Conservation (phyloP, 2,113 vertebrate species). For the Todiramphus saurophagus region DNA sequence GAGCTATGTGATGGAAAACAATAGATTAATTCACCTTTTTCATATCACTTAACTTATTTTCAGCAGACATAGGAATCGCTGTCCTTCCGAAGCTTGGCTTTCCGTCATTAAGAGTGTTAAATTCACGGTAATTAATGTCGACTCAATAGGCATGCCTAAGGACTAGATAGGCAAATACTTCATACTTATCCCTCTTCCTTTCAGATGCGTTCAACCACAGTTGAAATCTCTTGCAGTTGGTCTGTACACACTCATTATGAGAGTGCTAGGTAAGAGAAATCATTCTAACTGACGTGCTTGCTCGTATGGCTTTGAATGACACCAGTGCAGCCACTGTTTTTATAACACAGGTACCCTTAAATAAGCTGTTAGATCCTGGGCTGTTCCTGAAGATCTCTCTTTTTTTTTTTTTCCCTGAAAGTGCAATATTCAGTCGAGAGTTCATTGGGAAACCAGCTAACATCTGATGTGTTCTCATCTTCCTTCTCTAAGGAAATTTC, state of each 20-base stretch:
- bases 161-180: neutral
- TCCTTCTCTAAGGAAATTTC: neutral
- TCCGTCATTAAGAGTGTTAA: neutral
- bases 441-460: neutral
- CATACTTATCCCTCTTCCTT: neutral
- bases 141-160: neutral
- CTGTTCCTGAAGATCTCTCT: neutral
- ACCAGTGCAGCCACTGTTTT: neutral
- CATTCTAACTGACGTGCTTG: neutral
- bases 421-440: neutral
- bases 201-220: slow-evolving; percentile 85
- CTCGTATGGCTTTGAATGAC: neutral
- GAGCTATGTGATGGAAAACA: neutral
- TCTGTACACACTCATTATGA: slow-evolving; percentile 75
- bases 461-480: neutral
- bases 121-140: neutral
- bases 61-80: neutral
- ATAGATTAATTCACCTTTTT: neutral
- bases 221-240: slow-evolving; percentile 90
- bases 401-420: neutral
- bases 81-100: neutral
- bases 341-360: neutral
- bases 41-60: neutral
- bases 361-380: neutral
- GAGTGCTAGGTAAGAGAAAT: slow-evolving; percentile 81